Conservation (phyloP, 2,113 vertebrate species). For the Myotis yumanensis region DNA sequence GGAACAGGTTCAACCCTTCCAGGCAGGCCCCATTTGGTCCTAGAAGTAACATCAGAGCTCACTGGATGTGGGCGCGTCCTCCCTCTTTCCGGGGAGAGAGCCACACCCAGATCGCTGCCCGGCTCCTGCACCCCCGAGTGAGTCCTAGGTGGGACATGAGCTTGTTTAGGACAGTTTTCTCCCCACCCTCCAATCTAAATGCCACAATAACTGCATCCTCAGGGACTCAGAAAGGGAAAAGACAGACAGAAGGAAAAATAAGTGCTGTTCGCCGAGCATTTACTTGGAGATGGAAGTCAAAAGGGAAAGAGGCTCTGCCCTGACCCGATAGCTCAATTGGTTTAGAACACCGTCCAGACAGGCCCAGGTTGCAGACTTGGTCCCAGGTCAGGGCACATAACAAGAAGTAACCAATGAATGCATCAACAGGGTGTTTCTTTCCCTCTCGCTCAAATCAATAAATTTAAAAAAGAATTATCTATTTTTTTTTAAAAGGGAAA, state of each 20-base stretch:
- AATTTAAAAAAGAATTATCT: not conserved
- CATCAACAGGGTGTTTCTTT: not conserved
- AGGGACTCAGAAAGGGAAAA: not conserved
- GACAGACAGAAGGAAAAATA: not conserved
- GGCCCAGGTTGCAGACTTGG: not conserved
- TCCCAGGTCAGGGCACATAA: not conserved
- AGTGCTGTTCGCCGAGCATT: not conserved
- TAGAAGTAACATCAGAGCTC: not conserved
- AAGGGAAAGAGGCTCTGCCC: not conserved
- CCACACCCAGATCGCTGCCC: not conserved
- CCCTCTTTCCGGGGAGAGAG: not conserved
- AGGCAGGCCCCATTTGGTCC: not conserved
- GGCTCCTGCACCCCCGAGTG: not conserved
- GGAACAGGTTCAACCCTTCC: conserved; percentile 33
- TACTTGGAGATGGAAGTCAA: not conserved
- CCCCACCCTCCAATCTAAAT: not conserved
- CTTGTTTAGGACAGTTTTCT: not conserved
- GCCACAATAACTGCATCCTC: not conserved
- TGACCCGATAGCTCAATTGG: not conserved
- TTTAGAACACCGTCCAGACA: not conserved
- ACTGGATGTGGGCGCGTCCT: fast-evolving
- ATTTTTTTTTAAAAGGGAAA: not conserved
- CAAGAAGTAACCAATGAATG: not conserved
- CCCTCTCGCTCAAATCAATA: not conserved
- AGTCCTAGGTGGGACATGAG: not conserved